Conservation (phyloP, 2,888 invertebrate species). For the Candidula unifasciata region DNA sequence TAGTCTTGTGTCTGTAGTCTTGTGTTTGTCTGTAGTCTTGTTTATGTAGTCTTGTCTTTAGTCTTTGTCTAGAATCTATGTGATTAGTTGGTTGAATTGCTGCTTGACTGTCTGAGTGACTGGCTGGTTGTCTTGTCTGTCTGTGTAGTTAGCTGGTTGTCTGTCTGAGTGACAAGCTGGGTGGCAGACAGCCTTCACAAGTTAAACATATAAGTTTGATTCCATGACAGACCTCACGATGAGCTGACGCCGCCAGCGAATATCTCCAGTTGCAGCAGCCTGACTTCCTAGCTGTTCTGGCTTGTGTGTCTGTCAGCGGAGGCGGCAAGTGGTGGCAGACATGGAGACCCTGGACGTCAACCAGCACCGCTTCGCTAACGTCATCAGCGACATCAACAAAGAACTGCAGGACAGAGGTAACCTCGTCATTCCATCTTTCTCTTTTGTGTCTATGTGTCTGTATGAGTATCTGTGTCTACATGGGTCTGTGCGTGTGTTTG, state of each 20-base stretch:
- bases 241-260: background rate
- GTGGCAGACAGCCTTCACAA: no score
- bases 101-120: background rate
- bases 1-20: no score
- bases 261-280: background rate
- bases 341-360: constrained; percentile 70
- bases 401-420: constrained; percentile 74
- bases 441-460: background rate
- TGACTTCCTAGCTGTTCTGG: background rate
- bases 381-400: constrained; percentile 74
- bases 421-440: constrained; percentile 2
- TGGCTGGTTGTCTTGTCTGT: background rate
- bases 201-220: background rate
- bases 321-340: background rate
- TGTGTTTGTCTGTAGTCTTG: no score
- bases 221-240: background rate
- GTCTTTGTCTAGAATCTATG: no score
- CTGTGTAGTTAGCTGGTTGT: background rate
- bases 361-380: constrained; percentile 72
- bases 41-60: no score
- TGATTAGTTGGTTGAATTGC: no score
- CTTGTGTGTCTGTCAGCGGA: background rate
- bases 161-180: background rate
- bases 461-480: no score
- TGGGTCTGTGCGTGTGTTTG: no score